Evolutionary conservation across 2,113 vertebrate genomes (phyloP), one percentile per base, ranked within the genome.

Genomic region (Cyanistes caeruleus): DNA sequence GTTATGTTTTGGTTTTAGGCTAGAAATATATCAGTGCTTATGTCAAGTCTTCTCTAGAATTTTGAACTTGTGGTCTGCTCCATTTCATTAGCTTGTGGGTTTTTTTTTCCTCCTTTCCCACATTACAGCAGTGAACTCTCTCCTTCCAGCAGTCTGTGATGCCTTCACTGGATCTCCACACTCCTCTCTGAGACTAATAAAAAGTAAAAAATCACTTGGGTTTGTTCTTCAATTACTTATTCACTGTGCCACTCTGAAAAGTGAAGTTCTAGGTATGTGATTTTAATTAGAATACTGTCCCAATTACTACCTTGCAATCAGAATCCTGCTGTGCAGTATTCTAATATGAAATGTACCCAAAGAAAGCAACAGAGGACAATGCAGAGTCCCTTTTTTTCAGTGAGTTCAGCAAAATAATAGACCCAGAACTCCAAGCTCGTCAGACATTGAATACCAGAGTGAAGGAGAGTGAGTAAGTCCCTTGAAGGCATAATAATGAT

Each of bases 211-310:
- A 86, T 62, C 80, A 69, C 70, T 74, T 64, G 87, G 90, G 67
- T 89, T 93, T 85, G 39, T 83, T 90, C 35, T 58, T 88, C 75
- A 70, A 41, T 93, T 93, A 30, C 35, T 49, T 51, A 87, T 93
- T 91, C 95, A 92, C 37, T 30, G 7, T 2, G 2, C 65, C 65
- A 23, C 67, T 73, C 77, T 67, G 72, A 73, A 58, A 74, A 94
- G 84, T 41, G 49, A 87, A 95, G 84, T 62, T 91, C 62, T 74
- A 53, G 53, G 35, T 77, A 13, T 52, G 67, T 63, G 53, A 67
- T 94, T 90, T 67, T 93, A 90, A 85, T 90, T 87, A 84, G 80
- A 86, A 90, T 78, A 18, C n/a, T 15, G n/a, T 52, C 78, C 33
- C 64, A 90, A 49, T 63, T 52, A 73, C 63, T 74, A 44, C 41